Conservation (phyloP, 2,797 vertebrate species). For the Ambastaia sidthimunki region DNA sequence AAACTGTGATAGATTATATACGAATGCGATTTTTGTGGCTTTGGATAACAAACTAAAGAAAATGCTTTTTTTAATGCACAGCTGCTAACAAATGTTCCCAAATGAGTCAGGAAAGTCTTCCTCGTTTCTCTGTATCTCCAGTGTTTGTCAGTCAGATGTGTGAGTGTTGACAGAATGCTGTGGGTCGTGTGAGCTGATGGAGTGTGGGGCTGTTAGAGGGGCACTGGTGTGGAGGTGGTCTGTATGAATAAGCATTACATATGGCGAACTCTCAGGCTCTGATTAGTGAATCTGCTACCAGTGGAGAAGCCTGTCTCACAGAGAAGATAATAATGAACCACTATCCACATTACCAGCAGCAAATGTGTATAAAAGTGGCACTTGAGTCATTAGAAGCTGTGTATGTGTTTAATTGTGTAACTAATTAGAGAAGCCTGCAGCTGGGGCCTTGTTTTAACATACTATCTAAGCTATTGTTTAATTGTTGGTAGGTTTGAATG, state of each 20-base stretch:
- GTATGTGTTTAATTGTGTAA: background rate
- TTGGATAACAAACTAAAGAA: background rate
- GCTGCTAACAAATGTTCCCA: background rate
- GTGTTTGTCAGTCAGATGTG: constrained; percentile 49
- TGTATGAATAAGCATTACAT: constrained; percentile 50
- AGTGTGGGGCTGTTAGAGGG: background rate
- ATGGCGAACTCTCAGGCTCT: constrained; percentile 55
- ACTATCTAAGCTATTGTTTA: too few species aligned
- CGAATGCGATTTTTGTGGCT: background rate
- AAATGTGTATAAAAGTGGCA: background rate
- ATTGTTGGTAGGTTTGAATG: too few species aligned
- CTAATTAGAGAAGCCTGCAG: too few species aligned
- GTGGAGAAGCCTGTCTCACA: constrained; percentile 42
- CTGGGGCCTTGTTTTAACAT: too few species aligned
- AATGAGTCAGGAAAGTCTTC: constrained; percentile 10
- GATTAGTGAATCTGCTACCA: constrained; percentile 69
- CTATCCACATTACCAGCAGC: constrained; percentile 22
- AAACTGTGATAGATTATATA: background rate
- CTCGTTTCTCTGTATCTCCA: constrained; percentile 45
- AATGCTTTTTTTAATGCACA: background rate
- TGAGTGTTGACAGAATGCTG: background rate
- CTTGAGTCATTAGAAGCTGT: background rate
- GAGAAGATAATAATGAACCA: constrained; percentile 34
- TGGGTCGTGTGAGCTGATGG: background rate
- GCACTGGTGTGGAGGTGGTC: constrained; percentile 49